Conservation (phyloP, 2,888 invertebrate species). For the Phalangium opilio region DNA sequence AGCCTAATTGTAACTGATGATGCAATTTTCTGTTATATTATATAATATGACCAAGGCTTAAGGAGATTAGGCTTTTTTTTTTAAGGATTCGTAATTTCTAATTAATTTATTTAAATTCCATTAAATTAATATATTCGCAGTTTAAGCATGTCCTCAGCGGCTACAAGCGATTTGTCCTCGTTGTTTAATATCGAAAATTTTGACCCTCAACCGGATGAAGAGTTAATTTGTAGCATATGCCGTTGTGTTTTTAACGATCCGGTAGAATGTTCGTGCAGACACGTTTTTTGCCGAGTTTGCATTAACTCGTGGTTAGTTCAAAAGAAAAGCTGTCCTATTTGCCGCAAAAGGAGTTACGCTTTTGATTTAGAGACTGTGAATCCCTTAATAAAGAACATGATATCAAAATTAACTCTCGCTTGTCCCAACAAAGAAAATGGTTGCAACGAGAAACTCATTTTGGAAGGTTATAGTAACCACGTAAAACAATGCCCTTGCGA, state of each 20-base stretch:
- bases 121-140: too few relatives aligned
- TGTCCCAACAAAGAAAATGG: constrained; percentile 8
- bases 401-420: constrained; percentile 7
- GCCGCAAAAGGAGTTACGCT: constrained; percentile 6
- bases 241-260: constrained; percentile 12
- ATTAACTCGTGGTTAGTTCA: constrained; percentile 9
- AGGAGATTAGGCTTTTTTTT: too few relatives aligned
- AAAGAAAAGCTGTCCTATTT: constrained; percentile 13
- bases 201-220: constrained; percentile 13
- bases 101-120: too few relatives aligned
- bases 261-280: constrained; percentile 12
- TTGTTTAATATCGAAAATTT: constrained; percentile 6
- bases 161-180: not conserved
- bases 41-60: too few relatives aligned
- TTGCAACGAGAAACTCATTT: constrained; percentile 6
- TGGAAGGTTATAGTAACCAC: constrained; percentile 9
- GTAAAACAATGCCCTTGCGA: constrained; percentile 7
- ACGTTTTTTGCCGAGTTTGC: constrained; percentile 13
- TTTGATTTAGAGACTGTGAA: constrained; percentile 6
- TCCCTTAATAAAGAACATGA: constrained; percentile 12
- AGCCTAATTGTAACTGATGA: too few relatives aligned
- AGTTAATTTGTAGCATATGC: constrained; percentile 14
- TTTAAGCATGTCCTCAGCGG: too few relatives aligned
- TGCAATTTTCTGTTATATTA: too few relatives aligned
- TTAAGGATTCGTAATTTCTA: too few relatives aligned